Percentiles rank a stretch among this genome's conserved stretches.
Evolutionary conservation across 2,888 invertebrate species (phyloP).

Genomic region (Ramazzottius varieornatus): DNA sequence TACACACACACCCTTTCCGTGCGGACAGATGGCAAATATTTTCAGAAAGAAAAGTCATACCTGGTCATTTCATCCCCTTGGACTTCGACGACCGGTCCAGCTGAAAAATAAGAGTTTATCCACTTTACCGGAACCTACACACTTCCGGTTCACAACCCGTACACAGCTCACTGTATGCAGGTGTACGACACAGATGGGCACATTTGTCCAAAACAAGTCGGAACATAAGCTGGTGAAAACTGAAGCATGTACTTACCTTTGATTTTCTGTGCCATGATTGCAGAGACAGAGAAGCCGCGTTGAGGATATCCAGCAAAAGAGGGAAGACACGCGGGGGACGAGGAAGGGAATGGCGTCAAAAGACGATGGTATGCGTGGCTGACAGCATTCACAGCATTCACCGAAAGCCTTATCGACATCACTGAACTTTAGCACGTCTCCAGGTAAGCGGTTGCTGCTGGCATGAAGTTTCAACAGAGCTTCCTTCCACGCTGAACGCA

Average conservation of each 20-base stretch:
- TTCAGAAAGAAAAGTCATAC: constrained; percentile 9
- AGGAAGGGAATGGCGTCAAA: no score
- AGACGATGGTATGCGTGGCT: background rate
- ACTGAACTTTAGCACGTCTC: no score
- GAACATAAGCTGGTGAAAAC: background rate
- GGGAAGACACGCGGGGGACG: no score
- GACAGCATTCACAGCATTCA: no score
- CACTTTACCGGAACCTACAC: no score
- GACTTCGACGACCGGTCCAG: constrained; percentile 64
- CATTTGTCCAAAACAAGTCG: background rate
- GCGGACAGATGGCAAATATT: background rate
- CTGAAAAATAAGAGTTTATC: constrained; percentile 9
- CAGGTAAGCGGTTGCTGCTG: no score
- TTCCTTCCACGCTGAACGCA: no score
- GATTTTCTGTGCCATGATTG: background rate
- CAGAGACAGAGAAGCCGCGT: background rate
- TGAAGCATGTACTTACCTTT: background rate
- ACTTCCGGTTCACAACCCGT: no score
- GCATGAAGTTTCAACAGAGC: no score
- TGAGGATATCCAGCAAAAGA: background rate
- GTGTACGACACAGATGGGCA: no score
- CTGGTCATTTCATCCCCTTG: constrained; percentile 79
- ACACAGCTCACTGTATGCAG: no score
- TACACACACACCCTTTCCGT: constrained; percentile 10
- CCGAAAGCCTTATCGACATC: no score